Percentiles rank a stretch among this genome's conserved stretches.
phyloP scores from a whole-genome alignment of 2,888 invertebrate genomes.

The Dyspetes luteomarginatus region DNA sequence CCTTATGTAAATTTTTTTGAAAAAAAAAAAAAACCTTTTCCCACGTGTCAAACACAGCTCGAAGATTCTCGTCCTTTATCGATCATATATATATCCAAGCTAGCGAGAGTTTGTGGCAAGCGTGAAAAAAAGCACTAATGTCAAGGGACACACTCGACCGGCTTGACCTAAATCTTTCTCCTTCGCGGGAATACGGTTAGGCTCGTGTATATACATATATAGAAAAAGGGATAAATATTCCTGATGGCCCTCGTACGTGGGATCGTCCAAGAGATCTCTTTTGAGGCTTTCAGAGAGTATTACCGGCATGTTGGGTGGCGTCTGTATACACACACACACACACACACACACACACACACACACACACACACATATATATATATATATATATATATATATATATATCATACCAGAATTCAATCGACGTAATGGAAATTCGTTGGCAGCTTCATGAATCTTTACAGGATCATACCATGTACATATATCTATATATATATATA shows the following conservation, averaged over 20 bases:
- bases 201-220: neutral
- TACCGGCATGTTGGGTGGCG: no score
- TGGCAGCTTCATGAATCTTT: constrained; percentile 3
- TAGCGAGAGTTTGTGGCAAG: neutral
- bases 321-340: no score
- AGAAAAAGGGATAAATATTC: neutral
- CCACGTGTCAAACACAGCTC: no score
- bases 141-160: neutral
- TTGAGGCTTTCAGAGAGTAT: no score
- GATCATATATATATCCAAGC: neutral
- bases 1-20: no score
- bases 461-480: neutral
- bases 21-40: no score
- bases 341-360: no score
- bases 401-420: constrained; percentile 38
- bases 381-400: neutral
- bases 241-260: no score
- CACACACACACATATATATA: neutral
- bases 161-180: neutral
- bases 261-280: no score
- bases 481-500: neutral
- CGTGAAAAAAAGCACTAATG: neutral
- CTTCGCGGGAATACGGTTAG: neutral
- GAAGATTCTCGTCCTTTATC: neutral
- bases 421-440: constrained; percentile 42